Conservation (phyloP, 2,113 vertebrate species). For the Bufo bufo region DNA sequence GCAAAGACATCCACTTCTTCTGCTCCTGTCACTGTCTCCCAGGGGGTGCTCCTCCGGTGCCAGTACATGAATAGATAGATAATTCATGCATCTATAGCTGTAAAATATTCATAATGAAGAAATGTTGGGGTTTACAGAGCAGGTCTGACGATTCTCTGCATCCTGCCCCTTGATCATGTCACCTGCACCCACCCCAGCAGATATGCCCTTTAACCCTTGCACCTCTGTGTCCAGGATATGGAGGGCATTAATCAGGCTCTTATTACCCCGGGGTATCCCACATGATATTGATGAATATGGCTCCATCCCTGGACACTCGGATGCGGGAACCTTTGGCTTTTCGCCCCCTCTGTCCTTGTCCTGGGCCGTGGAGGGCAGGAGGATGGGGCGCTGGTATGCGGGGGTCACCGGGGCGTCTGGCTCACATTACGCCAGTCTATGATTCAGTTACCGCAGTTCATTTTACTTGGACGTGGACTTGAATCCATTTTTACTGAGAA, state of each 20-base stretch:
- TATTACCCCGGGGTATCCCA: no score
- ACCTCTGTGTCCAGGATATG: no score
- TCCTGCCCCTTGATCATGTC: no score
- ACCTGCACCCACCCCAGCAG: not conserved
- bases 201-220: not conserved
- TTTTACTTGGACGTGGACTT: constrained; percentile 45
- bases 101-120: not conserved
- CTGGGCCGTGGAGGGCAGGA: constrained; percentile 7
- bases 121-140: not conserved
- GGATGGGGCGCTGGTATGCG: constrained; percentile 18
- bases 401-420: constrained; percentile 11
- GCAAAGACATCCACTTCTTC: no score
- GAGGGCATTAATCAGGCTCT: not conserved
- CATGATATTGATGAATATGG: constrained; percentile 19
- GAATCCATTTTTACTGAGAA: constrained; percentile 20
- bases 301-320: not conserved
- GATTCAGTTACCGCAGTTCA: constrained; percentile 41
- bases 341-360: not conserved
- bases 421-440: constrained; percentile 39
- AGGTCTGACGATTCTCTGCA: no score
- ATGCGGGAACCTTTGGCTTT: not conserved
- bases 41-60: no score
- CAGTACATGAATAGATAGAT: no score
- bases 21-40: no score
- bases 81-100: no score